phyloP scores from a whole-genome alignment of 2,888 invertebrate species.

The Netelia inedita region DNA sequence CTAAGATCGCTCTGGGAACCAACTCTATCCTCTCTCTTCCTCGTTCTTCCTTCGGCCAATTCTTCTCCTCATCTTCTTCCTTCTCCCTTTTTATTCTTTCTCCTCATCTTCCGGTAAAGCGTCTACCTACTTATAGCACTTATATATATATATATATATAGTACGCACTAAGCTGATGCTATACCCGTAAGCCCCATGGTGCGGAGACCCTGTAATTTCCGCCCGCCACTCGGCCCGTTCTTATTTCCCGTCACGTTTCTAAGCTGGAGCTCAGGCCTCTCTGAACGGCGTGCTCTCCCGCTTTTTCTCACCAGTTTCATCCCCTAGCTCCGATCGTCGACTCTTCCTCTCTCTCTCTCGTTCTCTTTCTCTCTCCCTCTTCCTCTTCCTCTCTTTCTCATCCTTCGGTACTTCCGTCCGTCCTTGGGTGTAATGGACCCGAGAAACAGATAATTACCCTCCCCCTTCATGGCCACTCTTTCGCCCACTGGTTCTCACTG shows the following conservation, averaged over 20 bases:
- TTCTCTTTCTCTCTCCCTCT: conserved; percentile 62
- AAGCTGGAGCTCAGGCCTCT: conserved; percentile 58
- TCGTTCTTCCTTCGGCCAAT: not conserved
- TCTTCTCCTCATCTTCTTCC: conserved; percentile 6
- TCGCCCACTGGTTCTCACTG: conserved; percentile 58
- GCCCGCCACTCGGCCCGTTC: conserved; percentile 82
- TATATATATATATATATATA: conserved; percentile 9
- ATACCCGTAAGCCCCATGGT: conserved; percentile 62
- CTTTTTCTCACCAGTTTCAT: conserved; percentile 19
- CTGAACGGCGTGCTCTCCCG: conserved; percentile 33
- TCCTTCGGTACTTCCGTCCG: conserved; percentile 59
- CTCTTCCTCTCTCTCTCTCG: conserved; percentile 61
- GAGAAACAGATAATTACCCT: conserved; percentile 82
- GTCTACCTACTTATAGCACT: conserved; percentile 27
- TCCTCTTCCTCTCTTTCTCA: conserved; percentile 63
- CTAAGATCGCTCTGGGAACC: conserved; percentile 45
- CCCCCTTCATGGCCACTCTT: conserved; percentile 65
- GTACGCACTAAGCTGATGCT: conserved; percentile 58
- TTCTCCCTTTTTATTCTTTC: conserved; percentile 29
- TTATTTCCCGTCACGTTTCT: conserved; percentile 84
- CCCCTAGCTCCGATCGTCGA: conserved; percentile 29
- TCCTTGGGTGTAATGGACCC: conserved; percentile 80
- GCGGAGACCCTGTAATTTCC: conserved; percentile 82
- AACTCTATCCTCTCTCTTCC: conserved; percentile 19
- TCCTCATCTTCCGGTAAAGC: conserved; percentile 58